Base-by-base conservation (phyloP, 2,888 invertebrate species). In the Hemistola chrysoprasaria region DNA sequence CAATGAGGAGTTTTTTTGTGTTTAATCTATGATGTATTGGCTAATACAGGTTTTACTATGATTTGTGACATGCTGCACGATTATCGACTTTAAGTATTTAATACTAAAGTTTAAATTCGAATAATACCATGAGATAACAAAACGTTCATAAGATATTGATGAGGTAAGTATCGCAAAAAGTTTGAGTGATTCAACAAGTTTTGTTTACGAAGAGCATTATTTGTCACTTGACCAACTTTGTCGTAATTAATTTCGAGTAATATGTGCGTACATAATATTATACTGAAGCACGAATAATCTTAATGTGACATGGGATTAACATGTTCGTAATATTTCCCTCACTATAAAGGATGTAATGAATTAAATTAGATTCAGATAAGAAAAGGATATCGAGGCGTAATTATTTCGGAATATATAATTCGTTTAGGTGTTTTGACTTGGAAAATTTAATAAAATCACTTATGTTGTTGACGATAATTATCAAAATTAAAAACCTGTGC, bases 1-100 rank as follows among this genome's bases (percentile, higher is more conserved):
- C 71, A 71, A 70, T 67, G 69, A 65, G 53, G 51, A 39, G 41
- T 58, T 62, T 67, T 69, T 65, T 41, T 63, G 44, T 33, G 36
- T 23, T 23, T 41, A 44, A 51, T 38, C 49, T 40, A 35, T 38
- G 41, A 40, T 40, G 47, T 51, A 54, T 49, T 46, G 42, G 28
- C 42, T 29, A 54, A 51, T 41, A 51, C 50, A 34, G 37, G 42
- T 50, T 45, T 45, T 24, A 40, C 23, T 25, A 40, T 28, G 16
- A 16, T 16, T 4, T 16, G 16, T 16, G 16, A 8, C 7, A 33
- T 7, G 31, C 9, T 8, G 8, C 39, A 38, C 11, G 31, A 48
- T 26, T 28, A 31, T 29, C 8, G 10, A 25, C 35, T 31, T 33
- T 48, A 35, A 7, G 10, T 4, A 16, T 34, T 21, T 4, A 24